Evolutionary conservation across 1,140 invertebrate species (phyloP).

Genomic region (Vanessa atalanta): DNA sequence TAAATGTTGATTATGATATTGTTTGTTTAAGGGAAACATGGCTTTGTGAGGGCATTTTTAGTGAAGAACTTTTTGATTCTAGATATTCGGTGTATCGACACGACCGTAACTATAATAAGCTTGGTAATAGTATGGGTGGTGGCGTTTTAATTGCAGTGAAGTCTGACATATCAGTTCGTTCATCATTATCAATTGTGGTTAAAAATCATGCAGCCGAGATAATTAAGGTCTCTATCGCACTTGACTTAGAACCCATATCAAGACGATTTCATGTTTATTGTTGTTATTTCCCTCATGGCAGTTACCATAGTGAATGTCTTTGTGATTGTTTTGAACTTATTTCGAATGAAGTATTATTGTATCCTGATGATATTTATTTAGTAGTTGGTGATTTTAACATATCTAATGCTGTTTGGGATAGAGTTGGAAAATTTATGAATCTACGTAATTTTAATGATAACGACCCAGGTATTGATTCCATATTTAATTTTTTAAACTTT

Average conservation of each 20-base stretch:
- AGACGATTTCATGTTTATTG: slow-evolving; percentile 6
- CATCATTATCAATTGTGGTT: neutral
- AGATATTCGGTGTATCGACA: too few species aligned
- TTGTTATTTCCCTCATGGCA: slow-evolving; percentile 1
- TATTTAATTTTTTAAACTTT: slow-evolving; percentile 4
- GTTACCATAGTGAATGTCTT: neutral
- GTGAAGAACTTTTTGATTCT: too few species aligned
- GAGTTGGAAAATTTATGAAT: neutral
- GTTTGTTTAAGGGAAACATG: too few species aligned
- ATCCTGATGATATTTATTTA: slow-evolving; percentile 19
- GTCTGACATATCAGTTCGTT: too few species aligned
- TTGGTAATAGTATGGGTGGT: too few species aligned
- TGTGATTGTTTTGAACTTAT: slow-evolving; percentile 13
- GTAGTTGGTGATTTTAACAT: too few species aligned
- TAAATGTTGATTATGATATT: too few species aligned
- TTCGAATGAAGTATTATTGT: neutral
- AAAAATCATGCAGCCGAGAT: neutral
- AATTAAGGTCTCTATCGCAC: too few species aligned
- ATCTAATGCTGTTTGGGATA: slow-evolving; percentile 1
- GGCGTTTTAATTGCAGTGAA: too few species aligned
- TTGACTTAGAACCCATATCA: slow-evolving; percentile 1
- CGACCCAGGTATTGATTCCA: neutral
- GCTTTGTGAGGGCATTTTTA: too few species aligned
- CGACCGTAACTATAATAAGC: too few species aligned
- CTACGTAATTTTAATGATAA: too few species aligned